These are phyloP conservation scores for Herpailurus yagouaroundi DNA, from an alignment of 2,113 vertebrate genomes.

Conservation along the genomic window DNA sequence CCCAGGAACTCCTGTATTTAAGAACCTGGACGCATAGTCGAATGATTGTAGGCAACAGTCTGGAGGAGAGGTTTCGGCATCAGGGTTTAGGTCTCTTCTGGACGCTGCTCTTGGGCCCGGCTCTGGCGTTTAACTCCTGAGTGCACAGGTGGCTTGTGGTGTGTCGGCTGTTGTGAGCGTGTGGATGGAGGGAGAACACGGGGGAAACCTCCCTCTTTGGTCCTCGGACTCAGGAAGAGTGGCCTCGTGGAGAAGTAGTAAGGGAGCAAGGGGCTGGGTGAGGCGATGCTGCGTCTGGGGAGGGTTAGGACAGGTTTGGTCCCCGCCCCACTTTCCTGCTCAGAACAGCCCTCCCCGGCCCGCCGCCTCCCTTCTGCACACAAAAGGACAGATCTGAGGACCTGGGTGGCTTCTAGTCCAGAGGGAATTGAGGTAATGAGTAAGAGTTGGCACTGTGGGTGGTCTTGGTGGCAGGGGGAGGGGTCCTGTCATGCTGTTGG, in stretches of 20 bases:
- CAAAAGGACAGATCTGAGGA: background rate
- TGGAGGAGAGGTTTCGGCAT: background rate
- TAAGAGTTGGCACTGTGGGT: background rate
- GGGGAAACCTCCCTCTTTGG: background rate
- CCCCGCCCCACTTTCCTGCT: background rate
- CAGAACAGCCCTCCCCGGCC: background rate
- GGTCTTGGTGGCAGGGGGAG: background rate
- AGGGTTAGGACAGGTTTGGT: background rate
- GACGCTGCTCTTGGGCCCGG: background rate
- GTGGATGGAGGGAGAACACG: background rate
- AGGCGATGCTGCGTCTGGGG: background rate
- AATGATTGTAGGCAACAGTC: background rate
- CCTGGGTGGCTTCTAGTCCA: background rate
- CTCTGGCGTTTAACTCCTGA: background rate
- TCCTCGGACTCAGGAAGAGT: background rate
- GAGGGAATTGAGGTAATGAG: background rate
- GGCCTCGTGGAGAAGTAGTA: background rate
- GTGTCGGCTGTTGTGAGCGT: background rate
- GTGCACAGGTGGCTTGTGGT: too few species aligned
- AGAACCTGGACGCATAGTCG: background rate
- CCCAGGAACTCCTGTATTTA: background rate
- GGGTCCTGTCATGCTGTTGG: background rate
- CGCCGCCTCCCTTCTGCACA: background rate
- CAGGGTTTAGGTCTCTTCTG: background rate
- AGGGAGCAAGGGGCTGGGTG: background rate